phyloP scores from a whole-genome alignment of 30 jellyfish, hydroid and myxozoan genomes.

The Catostylus mosaicus region DNA sequence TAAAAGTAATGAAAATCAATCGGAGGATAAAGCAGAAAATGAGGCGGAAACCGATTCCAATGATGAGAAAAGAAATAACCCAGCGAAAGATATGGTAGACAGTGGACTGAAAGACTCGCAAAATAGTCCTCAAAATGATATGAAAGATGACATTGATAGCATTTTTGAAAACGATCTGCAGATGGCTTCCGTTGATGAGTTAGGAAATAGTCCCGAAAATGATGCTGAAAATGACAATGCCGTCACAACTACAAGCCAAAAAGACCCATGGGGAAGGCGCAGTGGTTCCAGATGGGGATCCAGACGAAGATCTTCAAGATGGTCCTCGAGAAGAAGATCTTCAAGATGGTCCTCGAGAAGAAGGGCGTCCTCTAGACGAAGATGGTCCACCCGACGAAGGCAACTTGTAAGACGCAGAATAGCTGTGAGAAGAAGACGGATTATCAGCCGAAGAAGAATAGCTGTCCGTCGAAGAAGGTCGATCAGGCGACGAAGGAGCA shows the following conservation, averaged over 20 bases:
- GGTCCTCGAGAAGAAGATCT: not conserved
- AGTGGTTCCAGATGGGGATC: constrained; percentile 7
- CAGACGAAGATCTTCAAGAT: not conserved
- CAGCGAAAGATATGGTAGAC: not conserved
- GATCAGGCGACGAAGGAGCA: too few relatives aligned
- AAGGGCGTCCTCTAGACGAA: not conserved
- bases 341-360: not conserved
- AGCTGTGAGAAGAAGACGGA: too few relatives aligned
- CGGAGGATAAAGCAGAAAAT: not conserved
- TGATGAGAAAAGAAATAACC: too few relatives aligned
- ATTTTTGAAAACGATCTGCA: not conserved
- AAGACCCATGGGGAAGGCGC: constrained; percentile 19
- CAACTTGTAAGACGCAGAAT: too few relatives aligned
- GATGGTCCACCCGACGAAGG: too few relatives aligned
- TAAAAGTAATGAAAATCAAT: not conserved
- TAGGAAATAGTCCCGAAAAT: not conserved
- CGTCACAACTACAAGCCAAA: not conserved
- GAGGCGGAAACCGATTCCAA: not conserved
- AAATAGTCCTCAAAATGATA: not conserved
- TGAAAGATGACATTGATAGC: not conserved
- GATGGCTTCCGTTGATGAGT: not conserved
- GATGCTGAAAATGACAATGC: not conserved
- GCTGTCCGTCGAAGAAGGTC: too few relatives aligned
- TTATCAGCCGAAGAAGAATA: too few relatives aligned
- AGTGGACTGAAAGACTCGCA: not conserved